Conservation (phyloP, 2,888 invertebrate genomes). For the Folsomia manolachei region DNA sequence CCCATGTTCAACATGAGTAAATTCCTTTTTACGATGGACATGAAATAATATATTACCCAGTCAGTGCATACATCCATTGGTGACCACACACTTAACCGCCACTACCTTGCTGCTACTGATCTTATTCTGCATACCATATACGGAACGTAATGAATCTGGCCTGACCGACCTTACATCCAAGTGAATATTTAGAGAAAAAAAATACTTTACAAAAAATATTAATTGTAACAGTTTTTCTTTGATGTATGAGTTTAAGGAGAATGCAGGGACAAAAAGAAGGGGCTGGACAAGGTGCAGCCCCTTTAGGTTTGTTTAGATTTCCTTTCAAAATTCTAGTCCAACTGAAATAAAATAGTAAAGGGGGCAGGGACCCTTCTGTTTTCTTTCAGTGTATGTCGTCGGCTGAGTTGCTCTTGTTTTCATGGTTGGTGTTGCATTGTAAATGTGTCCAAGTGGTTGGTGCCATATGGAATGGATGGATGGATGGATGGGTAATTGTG, state of each 20-base stretch:
- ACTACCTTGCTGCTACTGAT: not conserved
- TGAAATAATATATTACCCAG: no score
- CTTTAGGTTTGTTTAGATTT: not conserved
- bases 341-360: no score
- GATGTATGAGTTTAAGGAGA: not conserved
- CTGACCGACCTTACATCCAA: no score
- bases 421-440: not conserved
- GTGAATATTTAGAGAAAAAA: no score
- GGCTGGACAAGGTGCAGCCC: not conserved
- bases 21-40: not conserved
- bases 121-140: not conserved
- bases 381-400: not conserved
- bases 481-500: not conserved
- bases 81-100: not conserved
- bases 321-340: no score
- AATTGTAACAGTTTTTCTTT: no score
- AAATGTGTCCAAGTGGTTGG: not conserved
- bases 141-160: no score
- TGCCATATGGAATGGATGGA: not conserved
- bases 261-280: not conserved
- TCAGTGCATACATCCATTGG: not conserved
- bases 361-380: not conserved
- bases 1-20: not conserved
- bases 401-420: not conserved
- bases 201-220: no score